These are phyloP conservation scores for Melinaea marsaeus DNA, from an alignment of 2,888 invertebrate species.

Conservation along the genomic window DNA sequence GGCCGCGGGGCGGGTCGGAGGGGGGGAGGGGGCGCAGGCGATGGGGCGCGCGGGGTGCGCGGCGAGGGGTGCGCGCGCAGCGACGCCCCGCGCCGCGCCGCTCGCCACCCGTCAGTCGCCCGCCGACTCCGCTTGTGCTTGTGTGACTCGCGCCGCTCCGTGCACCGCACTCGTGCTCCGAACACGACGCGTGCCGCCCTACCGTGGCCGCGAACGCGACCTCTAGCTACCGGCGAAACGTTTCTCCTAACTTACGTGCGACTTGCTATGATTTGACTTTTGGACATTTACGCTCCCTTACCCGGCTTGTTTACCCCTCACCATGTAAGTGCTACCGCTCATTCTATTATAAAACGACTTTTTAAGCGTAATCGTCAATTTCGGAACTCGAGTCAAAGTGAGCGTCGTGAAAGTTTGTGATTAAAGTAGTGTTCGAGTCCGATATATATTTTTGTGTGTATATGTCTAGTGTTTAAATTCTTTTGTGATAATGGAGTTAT, in stretches of 20 bases:
- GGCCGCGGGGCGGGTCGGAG: conserved; percentile 40
- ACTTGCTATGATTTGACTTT: conserved; percentile 74
- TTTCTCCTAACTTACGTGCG: conserved; percentile 73
- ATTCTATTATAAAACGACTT: conserved; percentile 63
- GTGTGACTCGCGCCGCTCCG: conserved; percentile 78
- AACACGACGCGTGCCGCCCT: conserved; percentile 76
- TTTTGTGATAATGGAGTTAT: conserved; percentile 52
- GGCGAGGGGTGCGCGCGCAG: conserved; percentile 68
- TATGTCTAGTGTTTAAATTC: conserved; percentile 29
- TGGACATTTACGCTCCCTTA: conserved; percentile 71
- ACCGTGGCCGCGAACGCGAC: conserved; percentile 80
- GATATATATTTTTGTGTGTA: conserved; percentile 25
- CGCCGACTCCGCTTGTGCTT: conserved; percentile 79
- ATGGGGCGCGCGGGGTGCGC: conserved; percentile 46
- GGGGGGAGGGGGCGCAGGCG: conserved; percentile 37
- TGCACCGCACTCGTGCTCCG: conserved; percentile 76
- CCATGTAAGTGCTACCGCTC: conserved; percentile 76
- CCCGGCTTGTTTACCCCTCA: conserved; percentile 76
- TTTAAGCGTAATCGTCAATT: conserved; percentile 57
- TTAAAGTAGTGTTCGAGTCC: conserved; percentile 52
- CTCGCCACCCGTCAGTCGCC: conserved; percentile 77
- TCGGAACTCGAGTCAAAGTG: conserved; percentile 72
- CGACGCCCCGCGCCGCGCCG: conserved; percentile 68
- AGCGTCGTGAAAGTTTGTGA: conserved; percentile 71
- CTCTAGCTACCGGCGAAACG: conserved; percentile 78